Base-by-base conservation (phyloP, 2,797 vertebrate species). In the Glyptemys insculpta region DNA sequence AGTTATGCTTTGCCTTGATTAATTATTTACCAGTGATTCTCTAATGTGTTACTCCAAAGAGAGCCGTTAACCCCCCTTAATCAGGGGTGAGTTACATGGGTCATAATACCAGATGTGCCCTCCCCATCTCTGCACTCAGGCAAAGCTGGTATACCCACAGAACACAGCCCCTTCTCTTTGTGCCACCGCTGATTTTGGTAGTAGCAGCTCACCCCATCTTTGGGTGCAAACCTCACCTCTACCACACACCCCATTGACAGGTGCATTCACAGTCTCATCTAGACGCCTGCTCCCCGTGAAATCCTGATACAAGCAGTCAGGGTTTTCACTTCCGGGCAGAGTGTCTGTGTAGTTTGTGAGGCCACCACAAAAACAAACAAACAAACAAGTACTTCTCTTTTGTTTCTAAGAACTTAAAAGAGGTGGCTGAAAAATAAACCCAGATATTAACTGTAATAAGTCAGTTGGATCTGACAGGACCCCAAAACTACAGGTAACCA, bases 1-100 rank as follows among this genome's bases (percentile, higher is more conserved):
- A 27, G 25, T 12, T 56, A 50, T 85, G 31, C 76, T 81, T 79
- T 0, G 47, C 47, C 84, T 83, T 1, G 1, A 14, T 95, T 96
- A 97, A 97, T 94, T 50, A 95, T 96, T 94, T 84, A 96, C 91
- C 18, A 21, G 23, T 53, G 7, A 34, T 96, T 59, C 68, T 65
- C 87, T 83, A 95, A 97, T 1, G 0, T 0, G 3, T 49, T 59
- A 12, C 5, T 10, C 44, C 29, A 25, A 87, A 56, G 91, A 9
- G 90, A 94, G 93, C 89, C 95, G 95, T 93, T 50, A 80, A 89
- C 80, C 87, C 94, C 94, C 92, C 93, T 74, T 83, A 47, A 93
- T 4, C 21, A 65, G 80, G 41, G 72, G 44, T 68, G 16, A 53
- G 82, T 0, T 6, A 44, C 1, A 1, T 9, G 59, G 62, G 23